These are phyloP conservation scores for Antheraea mylitta DNA, from an alignment of 1,140 invertebrate genomes.

Conservation along the genomic window DNA sequence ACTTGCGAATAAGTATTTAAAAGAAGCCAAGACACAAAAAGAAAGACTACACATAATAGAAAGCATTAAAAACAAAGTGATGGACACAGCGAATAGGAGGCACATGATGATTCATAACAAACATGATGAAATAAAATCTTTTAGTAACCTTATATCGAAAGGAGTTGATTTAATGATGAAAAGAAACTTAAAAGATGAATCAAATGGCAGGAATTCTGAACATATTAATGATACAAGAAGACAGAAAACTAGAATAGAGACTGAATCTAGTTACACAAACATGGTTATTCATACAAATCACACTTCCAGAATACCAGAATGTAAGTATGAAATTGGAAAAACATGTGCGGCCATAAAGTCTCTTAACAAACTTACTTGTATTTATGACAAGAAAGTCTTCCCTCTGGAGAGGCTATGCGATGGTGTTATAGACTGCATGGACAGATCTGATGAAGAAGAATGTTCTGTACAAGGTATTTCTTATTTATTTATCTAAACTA, in stretches of 20 bases:
- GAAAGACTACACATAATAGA: slow-evolving; percentile 21
- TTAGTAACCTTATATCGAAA: slow-evolving; percentile 21
- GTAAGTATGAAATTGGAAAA: slow-evolving; percentile 12
- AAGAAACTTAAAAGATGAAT: slow-evolving; percentile 12
- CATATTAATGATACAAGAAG: slow-evolving; percentile 1
- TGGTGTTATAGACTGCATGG: slow-evolving; percentile 41
- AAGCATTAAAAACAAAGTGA: slow-evolving; percentile 24
- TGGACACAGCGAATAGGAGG: slow-evolving; percentile 19
- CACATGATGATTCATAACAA: slow-evolving; percentile 23
- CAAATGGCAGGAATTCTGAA: slow-evolving; percentile 4
- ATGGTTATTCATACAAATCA: not conserved
- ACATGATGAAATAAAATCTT: slow-evolving; percentile 22
- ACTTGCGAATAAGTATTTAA: slow-evolving; percentile 21
- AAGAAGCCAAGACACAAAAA: slow-evolving; percentile 21
- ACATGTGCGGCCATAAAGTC: slow-evolving; percentile 42
- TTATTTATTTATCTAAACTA: slow-evolving; percentile 4
- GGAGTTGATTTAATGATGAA: slow-evolving; percentile 25
- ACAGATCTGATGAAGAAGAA: slow-evolving; percentile 47
- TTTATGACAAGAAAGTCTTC: slow-evolving; percentile 30
- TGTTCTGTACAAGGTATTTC: slow-evolving; percentile 46
- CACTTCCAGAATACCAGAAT: not conserved
- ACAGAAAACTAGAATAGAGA: slow-evolving; percentile 6
- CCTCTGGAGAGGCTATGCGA: slow-evolving; percentile 51
- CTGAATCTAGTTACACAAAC: not conserved
- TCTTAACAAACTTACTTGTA: slow-evolving; percentile 43